These are phyloP conservation scores for Cephus pulcher DNA, from an alignment of 2,888 invertebrate genomes.

Conservation along the genomic window DNA sequence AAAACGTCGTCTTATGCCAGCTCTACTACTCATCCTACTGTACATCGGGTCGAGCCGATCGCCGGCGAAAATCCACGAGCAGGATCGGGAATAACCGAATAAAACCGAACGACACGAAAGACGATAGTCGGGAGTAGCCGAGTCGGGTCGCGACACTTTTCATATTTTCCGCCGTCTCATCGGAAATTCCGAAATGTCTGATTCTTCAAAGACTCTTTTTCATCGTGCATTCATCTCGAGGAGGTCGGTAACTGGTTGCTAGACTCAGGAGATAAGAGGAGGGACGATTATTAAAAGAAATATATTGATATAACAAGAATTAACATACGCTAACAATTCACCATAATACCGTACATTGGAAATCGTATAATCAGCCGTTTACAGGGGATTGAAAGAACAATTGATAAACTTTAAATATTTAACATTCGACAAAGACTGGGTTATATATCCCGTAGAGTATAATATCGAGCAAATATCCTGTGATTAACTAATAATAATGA, in stretches of 20 bases:
- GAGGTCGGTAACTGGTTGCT: not conserved
- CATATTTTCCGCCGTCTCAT: conserved; percentile 53
- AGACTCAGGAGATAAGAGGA: not conserved
- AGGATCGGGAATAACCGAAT: conserved; percentile 47
- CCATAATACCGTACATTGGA: not conserved
- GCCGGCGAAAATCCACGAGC: conserved; percentile 46
- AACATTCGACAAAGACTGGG: not conserved
- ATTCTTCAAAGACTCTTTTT: not conserved
- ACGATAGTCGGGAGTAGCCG: conserved; percentile 39
- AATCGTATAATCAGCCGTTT: not conserved
- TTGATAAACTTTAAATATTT: not conserved
- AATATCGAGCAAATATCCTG: not conserved
- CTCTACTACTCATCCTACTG: conserved; percentile 46
- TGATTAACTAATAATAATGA: not conserved
- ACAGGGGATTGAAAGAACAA: not conserved
- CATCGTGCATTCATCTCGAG: not conserved
- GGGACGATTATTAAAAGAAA: conserved; percentile 20
- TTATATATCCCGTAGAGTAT: not conserved
- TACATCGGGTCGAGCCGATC: conserved; percentile 42
- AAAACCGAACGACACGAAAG: conserved; percentile 46
- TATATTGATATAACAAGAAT: not conserved
- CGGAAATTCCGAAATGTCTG: conserved; percentile 39
- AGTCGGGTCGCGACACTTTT: conserved; percentile 35
- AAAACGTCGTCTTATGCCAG: conserved; percentile 33
- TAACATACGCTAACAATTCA: not conserved